Evolutionary conservation across 2,797 vertebrate species (phyloP).

Genomic region (Hemitrygon akajei): DNA sequence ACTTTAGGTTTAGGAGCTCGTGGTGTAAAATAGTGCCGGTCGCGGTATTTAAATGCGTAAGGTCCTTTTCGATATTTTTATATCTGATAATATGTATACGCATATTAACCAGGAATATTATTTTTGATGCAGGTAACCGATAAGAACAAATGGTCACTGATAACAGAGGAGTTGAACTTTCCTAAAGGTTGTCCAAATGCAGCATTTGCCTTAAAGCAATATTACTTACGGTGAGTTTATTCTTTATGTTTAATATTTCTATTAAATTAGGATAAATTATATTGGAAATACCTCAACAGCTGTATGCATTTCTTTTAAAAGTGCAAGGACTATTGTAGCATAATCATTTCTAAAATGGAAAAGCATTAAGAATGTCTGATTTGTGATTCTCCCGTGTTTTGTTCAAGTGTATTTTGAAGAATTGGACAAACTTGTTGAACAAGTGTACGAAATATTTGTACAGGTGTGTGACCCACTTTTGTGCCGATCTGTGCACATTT

Average conservation of each 20-base stretch:
- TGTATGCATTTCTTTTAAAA: neutral
- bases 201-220: conserved; percentile 99
- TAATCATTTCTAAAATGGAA: neutral
- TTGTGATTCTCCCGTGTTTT: neutral
- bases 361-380: neutral
- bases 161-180: conserved; percentile 96
- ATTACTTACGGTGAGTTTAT: conserved; percentile 92
- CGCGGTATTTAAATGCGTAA: neutral
- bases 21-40: neutral
- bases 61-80: conserved; percentile 8
- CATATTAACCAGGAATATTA: conserved; percentile 26
- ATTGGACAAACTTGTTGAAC: neutral
- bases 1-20: neutral
- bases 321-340: too few species aligned
- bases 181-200: conserved; percentile 97
- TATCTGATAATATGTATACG: conserved; percentile 15
- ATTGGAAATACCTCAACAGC: neutral
- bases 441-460: neutral
- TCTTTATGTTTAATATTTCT: conserved; percentile 26
- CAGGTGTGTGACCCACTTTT: conserved; percentile 35
- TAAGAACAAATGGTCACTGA: conserved; percentile 96
- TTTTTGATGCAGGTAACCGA: conserved; percentile 83
- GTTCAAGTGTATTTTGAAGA: neutral
- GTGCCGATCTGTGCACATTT: too few species aligned
- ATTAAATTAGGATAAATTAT: neutral